These are phyloP conservation scores for Trichopria drosophilae DNA, from an alignment of 2,888 invertebrate species.

Conservation along the genomic window DNA sequence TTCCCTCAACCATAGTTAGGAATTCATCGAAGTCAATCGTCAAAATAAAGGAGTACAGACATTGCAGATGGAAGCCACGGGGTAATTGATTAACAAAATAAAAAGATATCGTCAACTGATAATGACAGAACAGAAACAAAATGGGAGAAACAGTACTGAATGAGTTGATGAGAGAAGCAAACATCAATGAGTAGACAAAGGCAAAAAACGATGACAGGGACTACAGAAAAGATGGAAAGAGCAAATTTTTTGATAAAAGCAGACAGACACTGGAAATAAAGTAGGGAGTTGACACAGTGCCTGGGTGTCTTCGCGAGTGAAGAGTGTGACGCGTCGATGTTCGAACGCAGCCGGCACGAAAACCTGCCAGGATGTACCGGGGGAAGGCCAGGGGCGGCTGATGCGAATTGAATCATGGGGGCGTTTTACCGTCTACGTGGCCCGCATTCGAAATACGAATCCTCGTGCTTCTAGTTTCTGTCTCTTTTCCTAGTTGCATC, in stretches of 20 bases:
- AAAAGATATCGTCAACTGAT: too few relatives aligned
- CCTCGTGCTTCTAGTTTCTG: slow-evolving; percentile 37
- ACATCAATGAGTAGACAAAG: too few relatives aligned
- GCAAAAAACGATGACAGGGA: too few relatives aligned
- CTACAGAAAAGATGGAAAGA: too few relatives aligned
- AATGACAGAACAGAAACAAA: too few relatives aligned
- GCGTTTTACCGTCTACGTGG: slow-evolving; percentile 57
- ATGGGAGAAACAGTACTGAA: too few relatives aligned
- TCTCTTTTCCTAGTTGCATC: slow-evolving; percentile 32
- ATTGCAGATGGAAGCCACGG: too few relatives aligned
- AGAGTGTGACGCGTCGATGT: slow-evolving; percentile 24
- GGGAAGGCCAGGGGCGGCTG: slow-evolving; percentile 44
- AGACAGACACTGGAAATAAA: slow-evolving; percentile 39
- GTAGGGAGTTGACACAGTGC: slow-evolving; percentile 40
- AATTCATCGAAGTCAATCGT: too few relatives aligned
- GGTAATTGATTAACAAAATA: too few relatives aligned
- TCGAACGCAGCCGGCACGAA: slow-evolving; percentile 15
- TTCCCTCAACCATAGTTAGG: too few relatives aligned
- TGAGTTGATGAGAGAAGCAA: too few relatives aligned
- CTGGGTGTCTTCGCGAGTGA: slow-evolving; percentile 31
- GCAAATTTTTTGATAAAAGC: slow-evolving; percentile 17
- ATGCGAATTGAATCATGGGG: slow-evolving; percentile 58
- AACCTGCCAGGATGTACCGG: slow-evolving; percentile 6
- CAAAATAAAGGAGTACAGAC: too few relatives aligned
- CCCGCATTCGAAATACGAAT: slow-evolving; percentile 50